Conservation (phyloP, 1,140 invertebrate species). For the Heterodera schachtii region DNA sequence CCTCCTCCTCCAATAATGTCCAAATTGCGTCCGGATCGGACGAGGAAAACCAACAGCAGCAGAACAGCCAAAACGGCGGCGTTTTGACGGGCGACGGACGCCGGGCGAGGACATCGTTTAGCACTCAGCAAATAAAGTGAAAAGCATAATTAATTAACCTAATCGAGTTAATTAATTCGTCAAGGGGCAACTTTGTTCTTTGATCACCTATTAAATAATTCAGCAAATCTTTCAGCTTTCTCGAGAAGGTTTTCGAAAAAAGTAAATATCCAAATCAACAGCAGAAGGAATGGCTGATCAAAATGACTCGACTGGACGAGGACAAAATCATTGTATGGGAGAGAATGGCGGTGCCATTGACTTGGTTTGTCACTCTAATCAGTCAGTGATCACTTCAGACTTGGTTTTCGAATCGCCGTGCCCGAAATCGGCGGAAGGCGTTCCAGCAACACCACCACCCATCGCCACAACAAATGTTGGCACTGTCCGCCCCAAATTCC, state of each 20-base stretch:
- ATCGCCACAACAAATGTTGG: background rate
- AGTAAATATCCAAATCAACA: conserved; percentile 18
- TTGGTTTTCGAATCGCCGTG: conserved; percentile 37
- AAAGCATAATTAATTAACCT: background rate
- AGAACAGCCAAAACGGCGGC: background rate
- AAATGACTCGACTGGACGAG: conserved; percentile 27
- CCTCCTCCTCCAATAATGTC: background rate
- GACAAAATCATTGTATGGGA: conserved; percentile 36
- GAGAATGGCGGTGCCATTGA: background rate
- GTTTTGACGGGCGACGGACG: background rate
- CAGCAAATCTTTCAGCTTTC: conserved; percentile 4
- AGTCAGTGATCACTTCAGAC: conserved; percentile 10
- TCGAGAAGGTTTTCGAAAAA: conserved; percentile 3
- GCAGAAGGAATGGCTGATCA: conserved; percentile 31
- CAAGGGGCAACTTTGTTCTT: background rate
- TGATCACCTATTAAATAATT: background rate
- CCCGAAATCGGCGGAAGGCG: conserved; percentile 33
- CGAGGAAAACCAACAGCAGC: conserved; percentile 29
- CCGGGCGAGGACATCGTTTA: conserved; percentile 24
- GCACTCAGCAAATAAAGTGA: conserved; percentile 13
- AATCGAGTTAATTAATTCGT: background rate
- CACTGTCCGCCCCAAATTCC: background rate
- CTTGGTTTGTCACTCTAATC: background rate
- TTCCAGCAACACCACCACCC: conserved; percentile 12
- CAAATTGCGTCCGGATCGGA: conserved; percentile 20